Conservation (phyloP, 2,113 vertebrate species). For the Polypterus senegalus region DNA sequence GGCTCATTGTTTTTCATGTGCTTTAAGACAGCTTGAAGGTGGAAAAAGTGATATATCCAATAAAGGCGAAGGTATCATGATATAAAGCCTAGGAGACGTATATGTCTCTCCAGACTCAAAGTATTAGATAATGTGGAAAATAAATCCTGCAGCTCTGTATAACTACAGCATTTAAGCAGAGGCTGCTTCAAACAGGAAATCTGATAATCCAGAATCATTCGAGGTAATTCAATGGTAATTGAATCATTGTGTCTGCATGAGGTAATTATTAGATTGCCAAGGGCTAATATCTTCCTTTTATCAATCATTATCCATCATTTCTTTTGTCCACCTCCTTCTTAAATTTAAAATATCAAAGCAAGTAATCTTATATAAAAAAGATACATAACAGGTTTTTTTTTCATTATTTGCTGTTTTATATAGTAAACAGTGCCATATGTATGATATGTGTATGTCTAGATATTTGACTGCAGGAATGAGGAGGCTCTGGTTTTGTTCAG, state of each 20-base stretch:
- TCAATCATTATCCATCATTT: background rate
- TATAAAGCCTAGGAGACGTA: background rate
- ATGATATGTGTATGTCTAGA: too few relatives aligned
- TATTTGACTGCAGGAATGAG: too few relatives aligned
- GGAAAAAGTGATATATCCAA: too few relatives aligned
- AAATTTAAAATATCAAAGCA: background rate
- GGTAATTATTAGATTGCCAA: background rate
- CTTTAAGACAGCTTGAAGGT: too few relatives aligned
- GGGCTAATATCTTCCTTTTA: background rate
- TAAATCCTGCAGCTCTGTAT: background rate
- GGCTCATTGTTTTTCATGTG: too few relatives aligned
- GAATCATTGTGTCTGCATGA: background rate
- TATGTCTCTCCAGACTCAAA: background rate
- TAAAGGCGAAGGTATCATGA: too few relatives aligned
- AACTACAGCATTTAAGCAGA: background rate
- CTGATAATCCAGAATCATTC: background rate
- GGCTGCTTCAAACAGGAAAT: background rate
- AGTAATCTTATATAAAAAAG: too few relatives aligned
- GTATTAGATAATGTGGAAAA: background rate
- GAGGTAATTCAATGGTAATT: background rate
- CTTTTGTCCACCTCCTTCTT: background rate
- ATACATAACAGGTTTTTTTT: too few relatives aligned
- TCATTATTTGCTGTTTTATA: too few relatives aligned
- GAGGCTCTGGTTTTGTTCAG: too few relatives aligned
- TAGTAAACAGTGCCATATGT: too few relatives aligned